Evolutionary conservation across 1,140 invertebrate species (phyloP), one percentile per base, ranked within the genome.

Genomic region (Drosophila ironensis): DNA sequence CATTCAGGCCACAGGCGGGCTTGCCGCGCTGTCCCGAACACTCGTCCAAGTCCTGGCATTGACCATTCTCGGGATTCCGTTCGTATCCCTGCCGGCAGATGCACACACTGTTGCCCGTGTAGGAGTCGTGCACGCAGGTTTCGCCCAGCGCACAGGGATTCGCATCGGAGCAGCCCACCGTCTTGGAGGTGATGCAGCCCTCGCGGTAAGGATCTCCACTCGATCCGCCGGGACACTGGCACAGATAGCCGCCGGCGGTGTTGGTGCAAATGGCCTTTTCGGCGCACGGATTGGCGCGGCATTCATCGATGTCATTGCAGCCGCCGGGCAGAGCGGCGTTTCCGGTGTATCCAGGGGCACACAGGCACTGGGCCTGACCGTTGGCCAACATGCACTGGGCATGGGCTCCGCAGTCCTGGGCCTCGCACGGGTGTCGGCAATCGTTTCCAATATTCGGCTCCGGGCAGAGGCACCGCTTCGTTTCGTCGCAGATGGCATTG

Each of bases 401-500:
- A 89, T 98, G 97, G 11, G 95, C 94, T 52, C 95, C 95, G 90
- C 97, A 98, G 30, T 93, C 93, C 8, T 96, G 90, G 37, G 94
- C 92, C 91, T 98, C 97, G 88, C 97, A 98, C 0, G 97, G 97
- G 94, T 98, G 96, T 91, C 96, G 93, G 72, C 96, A 98, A 88
- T 97, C 96, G 67, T 97, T 96, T 75, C 96, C 96, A 74, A 97
- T 92, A 82, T 97, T 97, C 0, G 97, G 97, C 76, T 97, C 95
- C 2, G 96, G 96, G 88, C 97, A 98, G 12, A 97, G 90, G 87
- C 97, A 98, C 69, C 94, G 92, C 53, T 94, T 93, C 51, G 94
- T 92, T 2, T 91, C 75, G 80, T 97, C 94, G 81, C 97, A 98
- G 69, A 97, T 92, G n/a, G 96, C 93, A 91, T 97, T 97, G 72